phyloP scores from a whole-genome alignment of 2,113 vertebrate genomes.

The Triplophysa siluroides region DNA sequence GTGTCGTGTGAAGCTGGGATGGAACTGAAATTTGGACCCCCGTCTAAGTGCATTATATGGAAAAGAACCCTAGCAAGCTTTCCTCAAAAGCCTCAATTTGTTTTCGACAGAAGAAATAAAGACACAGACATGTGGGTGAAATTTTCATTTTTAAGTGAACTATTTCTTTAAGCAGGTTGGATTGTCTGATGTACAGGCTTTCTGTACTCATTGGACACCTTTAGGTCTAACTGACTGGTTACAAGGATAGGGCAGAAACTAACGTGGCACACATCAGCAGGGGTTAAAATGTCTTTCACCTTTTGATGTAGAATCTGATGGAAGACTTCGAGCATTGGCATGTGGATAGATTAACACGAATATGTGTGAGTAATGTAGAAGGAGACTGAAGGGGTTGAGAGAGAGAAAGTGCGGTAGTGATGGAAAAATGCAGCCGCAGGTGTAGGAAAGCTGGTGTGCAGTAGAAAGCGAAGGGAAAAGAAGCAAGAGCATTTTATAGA shows the following conservation, averaged over 20 bases:
- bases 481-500: background rate
- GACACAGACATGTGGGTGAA: too few species aligned
- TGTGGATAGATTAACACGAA: background rate
- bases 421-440: background rate
- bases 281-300: conserved; percentile 12
- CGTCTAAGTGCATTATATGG: too few species aligned
- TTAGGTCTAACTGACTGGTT: background rate
- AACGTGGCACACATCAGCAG: background rate
- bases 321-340: background rate
- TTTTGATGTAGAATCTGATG: conserved; percentile 14
- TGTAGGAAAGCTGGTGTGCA: background rate
- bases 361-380: conserved; percentile 4
- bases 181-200: background rate
- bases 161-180: too few species aligned
- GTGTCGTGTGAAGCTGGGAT: too few species aligned
- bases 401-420: background rate
- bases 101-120: too few species aligned
- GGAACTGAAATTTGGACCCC: too few species aligned
- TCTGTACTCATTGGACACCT: background rate
- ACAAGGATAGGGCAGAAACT: background rate
- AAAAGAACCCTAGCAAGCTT: too few species aligned
- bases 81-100: too few species aligned
- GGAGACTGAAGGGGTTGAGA: background rate
- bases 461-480: background rate
- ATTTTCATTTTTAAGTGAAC: too few species aligned